Evolutionary conservation across 2,888 invertebrate genomes (phyloP).

Genomic region (Eilema sororculum): DNA sequence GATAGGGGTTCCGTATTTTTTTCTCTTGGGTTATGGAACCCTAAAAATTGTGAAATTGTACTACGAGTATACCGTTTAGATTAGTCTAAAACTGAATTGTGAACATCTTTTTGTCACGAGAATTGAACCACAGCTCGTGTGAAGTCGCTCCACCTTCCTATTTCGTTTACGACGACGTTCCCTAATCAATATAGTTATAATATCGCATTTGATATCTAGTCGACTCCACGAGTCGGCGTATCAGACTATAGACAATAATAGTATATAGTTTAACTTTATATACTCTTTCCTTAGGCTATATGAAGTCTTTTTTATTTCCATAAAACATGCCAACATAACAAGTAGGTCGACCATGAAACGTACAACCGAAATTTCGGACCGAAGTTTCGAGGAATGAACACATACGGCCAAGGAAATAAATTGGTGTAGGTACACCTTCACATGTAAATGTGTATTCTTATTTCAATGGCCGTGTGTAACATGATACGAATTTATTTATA

Average conservation of each 20-base stretch:
- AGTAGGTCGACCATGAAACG: not conserved
- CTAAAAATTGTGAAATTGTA: too few relatives aligned
- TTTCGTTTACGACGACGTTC: not conserved
- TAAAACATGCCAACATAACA: not conserved
- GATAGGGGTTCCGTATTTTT: too few relatives aligned
- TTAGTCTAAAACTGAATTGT: too few relatives aligned
- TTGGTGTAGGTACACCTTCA: too few relatives aligned
- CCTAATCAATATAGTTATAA: slow-evolving; percentile 18
- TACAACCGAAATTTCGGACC: not conserved
- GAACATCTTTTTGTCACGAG: too few relatives aligned
- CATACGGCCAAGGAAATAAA: too few relatives aligned
- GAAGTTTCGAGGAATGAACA: not conserved
- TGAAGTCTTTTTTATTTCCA: not conserved
- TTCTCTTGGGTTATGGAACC: too few relatives aligned
- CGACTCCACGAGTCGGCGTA: slow-evolving; percentile 45
- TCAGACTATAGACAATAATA: slow-evolving; percentile 68
- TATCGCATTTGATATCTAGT: slow-evolving; percentile 20
- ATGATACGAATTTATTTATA: too few relatives aligned
- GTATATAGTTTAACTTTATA: slow-evolving; percentile 39
- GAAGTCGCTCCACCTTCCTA: not conserved
- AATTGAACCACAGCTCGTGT: not conserved
- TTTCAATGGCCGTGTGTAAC: too few relatives aligned
- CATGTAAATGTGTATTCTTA: too few relatives aligned
- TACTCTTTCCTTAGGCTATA: slow-evolving; percentile 31
- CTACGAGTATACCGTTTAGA: too few relatives aligned